Base-by-base conservation (phyloP, 2,113 vertebrate genomes). In the Apeltes quadracus region DNA sequence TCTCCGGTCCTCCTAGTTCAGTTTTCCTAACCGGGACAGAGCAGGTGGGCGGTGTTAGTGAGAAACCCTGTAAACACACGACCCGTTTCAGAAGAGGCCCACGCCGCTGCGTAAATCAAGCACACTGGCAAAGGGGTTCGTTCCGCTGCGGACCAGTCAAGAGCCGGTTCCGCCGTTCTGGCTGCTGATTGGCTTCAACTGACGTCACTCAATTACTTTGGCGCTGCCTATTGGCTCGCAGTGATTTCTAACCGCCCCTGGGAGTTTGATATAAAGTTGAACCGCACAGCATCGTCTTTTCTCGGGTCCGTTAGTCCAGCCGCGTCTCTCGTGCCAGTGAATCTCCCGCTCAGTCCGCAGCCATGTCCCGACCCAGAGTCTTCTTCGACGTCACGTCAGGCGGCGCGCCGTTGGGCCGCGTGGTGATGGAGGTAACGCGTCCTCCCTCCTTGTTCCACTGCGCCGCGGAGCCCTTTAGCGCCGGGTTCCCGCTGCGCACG, bases 391-490 rank as follows among this genome's bases (percentile, higher is more conserved):
- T 95, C 64, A 0, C 50, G 43, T 14, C 58, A 1, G 0, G n/a
- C 1, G 69, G 41, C 1, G 0, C 0, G 0, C 2, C 77, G 0
- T 0, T 83, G 0, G 95, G 95, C 29, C 92, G 93, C 38, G 20
- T 96, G 1, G 58, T 93, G 41, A 95, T 96, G 78, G 93, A 95
- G 95, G 95, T 95, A 91, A 51, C 39, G 38, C 3, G 11, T 3
- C 29, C 29, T n/a, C n/a, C n/a, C n/a, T n/a, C n/a, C n/a, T n/a
- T n/a, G n/a, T n/a, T n/a, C n/a, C n/a, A n/a, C n/a, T n/a, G n/a
- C n/a, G n/a, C n/a, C n/a, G n/a, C n/a, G n/a, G n/a, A n/a, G n/a
- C n/a, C n/a, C n/a, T n/a, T n/a, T n/a, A n/a, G n/a, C n/a, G n/a
- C n/a, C 5, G 32, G 32, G 5, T 34, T 34, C 32, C 32, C 32